Evolutionary conservation across 2,113 vertebrate species (phyloP).

Genomic region (Tragelaphus imberbis): DNA sequence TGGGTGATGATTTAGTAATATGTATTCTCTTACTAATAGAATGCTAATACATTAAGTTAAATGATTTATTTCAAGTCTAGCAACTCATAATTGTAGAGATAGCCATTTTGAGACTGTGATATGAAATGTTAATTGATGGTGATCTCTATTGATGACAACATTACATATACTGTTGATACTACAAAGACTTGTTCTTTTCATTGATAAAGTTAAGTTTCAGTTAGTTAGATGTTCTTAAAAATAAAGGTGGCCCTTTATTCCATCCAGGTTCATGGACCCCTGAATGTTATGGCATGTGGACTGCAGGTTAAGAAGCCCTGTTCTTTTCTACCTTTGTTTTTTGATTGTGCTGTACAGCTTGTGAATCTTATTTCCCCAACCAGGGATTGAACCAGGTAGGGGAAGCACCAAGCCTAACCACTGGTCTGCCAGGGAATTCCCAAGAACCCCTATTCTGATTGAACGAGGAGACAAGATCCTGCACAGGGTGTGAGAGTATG

Average conservation of each 20-base stretch:
- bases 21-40: background rate
- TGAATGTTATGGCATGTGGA: background rate
- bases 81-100: background rate
- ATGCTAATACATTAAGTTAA: background rate
- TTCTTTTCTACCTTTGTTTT: background rate
- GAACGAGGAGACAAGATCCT: background rate
- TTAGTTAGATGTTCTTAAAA: conserved; percentile 10
- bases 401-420: background rate
- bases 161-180: background rate
- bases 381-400: background rate
- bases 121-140: background rate
- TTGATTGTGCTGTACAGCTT: background rate
- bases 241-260: background rate
- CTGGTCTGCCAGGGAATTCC: background rate
- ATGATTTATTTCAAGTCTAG: background rate
- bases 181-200: background rate
- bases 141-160: background rate
- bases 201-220: conserved; percentile 2
- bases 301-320: background rate
- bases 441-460: background rate
- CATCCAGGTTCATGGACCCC: background rate
- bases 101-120: background rate
- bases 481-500: background rate
- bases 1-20: background rate
- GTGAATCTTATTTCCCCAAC: background rate